Evolutionary conservation across 2,113 vertebrate genomes (phyloP), one percentile per base, ranked within the genome.

Genomic region (Triplophysa tibetana): DNA sequence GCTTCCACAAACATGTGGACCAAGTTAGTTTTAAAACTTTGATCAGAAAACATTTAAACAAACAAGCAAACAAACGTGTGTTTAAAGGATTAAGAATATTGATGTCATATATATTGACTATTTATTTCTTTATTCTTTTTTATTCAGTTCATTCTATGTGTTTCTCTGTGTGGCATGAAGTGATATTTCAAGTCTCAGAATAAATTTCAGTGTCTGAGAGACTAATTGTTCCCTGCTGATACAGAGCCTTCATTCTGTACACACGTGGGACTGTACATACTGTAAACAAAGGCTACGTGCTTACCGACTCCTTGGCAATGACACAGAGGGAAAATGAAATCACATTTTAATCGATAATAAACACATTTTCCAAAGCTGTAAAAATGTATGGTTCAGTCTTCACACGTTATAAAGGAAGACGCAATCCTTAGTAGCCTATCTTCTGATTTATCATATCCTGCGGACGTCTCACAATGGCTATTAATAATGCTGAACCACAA

Each of bases 211-310:
- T 14, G 29, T 0, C 3, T 24, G 17, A 24, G 38, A 38, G 50
- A 48, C 38, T 24, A 74, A 62, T 24, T 19, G 72, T 62, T 61
- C 56, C 24, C 38, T 60, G 70, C 24, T 61, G 58, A 38, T 61
- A 73, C 24, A 52, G 24, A 54, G 13, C 58, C 52, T 73, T 52
- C 52, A 63, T 64, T 52, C 61, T 45, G 38, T 33, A 24, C 23
- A 43, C 61, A 16, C 1, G 9, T 16, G 60, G 23, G 61, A 76
- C 41, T 24, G 54, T 64, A 48, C 23, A 29, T 64, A 76, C 2
- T 50, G 73, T 75, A 23, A 48, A 75, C 72, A 75, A 74, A 70
- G 52, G n/a, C 52, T 41, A 41, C 41, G 72, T 62, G n/a, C 74
- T 24, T 52, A 24, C 43, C 19, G 24, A 65, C 60, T 50, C 43